phyloP scores from a whole-genome alignment of 2,888 invertebrate genomes.

The Hypsopygia costalis region DNA sequence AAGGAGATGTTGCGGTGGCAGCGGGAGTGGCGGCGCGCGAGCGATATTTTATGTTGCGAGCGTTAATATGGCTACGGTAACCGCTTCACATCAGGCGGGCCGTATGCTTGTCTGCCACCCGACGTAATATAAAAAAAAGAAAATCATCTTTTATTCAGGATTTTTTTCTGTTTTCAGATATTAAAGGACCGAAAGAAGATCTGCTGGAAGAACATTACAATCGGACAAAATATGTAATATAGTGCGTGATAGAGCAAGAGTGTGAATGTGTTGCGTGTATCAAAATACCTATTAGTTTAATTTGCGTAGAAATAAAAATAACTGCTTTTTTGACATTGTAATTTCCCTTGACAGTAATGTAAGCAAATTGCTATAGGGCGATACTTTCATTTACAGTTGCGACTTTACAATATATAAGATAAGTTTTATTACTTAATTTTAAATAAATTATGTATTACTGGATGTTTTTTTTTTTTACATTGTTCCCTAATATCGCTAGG shows the following conservation, averaged over 20 bases:
- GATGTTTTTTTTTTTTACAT: too few relatives aligned
- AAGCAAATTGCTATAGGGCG: too few relatives aligned
- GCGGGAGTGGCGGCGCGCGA: too few relatives aligned
- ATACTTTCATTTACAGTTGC: not conserved
- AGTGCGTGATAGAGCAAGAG: conserved; percentile 15
- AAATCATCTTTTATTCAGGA: not conserved
- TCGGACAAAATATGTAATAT: conserved; percentile 24
- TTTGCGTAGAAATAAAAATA: not conserved
- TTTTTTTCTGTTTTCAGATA: conserved; percentile 18
- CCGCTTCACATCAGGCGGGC: too few relatives aligned
- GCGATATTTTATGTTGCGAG: too few relatives aligned
- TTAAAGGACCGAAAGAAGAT: conserved; percentile 6
- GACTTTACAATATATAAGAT: not conserved
- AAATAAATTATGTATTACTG: conserved; percentile 1
- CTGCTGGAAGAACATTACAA: conserved; percentile 17
- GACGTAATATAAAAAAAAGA: too few relatives aligned
- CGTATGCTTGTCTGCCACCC: too few relatives aligned
- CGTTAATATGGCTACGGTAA: too few relatives aligned
- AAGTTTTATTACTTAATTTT: not conserved
- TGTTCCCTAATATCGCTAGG: too few relatives aligned
- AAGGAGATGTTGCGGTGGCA: too few relatives aligned
- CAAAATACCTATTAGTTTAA: not conserved
- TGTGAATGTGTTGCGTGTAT: conserved; percentile 20
- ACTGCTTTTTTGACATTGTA: conserved; percentile 8
- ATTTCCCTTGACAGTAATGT: not conserved